Conservation (phyloP, 1,140 invertebrate genomes). For the Pygmarrhopalites habei region DNA sequence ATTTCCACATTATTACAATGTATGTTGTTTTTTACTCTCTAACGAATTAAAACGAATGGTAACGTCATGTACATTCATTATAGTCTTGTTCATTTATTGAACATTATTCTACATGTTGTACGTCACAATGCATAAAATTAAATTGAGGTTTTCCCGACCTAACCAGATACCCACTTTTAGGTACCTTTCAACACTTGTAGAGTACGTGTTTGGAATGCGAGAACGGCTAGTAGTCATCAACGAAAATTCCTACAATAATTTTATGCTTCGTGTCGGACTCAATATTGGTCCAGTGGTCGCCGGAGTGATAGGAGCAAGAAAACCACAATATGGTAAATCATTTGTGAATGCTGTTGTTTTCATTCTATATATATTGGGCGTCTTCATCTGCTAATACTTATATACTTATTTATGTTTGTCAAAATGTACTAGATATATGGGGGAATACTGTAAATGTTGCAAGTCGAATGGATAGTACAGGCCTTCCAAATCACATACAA, state of each 20-base stretch:
- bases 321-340: constrained; percentile 94
- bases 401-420: too few relatives aligned
- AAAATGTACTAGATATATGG: constrained; percentile 4
- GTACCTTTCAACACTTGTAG: constrained; percentile 69
- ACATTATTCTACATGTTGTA: too few relatives aligned
- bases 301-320: constrained; percentile 87
- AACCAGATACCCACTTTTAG: too few relatives aligned
- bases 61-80: constrained; percentile 72
- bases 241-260: constrained; percentile 93
- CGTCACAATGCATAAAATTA: too few relatives aligned
- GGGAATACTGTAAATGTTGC: constrained; percentile 93
- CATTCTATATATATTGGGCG: too few relatives aligned
- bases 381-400: too few relatives aligned
- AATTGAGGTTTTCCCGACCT: too few relatives aligned
- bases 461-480: constrained; percentile 79
- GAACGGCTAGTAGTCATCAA: constrained; percentile 81
- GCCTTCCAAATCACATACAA: constrained; percentile 74
- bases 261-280: constrained; percentile 80
- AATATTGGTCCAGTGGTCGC: constrained; percentile 73
- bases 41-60: too few relatives aligned
- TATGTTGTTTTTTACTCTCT: constrained; percentile 1
- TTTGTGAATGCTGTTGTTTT: too few relatives aligned
- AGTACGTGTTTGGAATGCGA: constrained; percentile 84
- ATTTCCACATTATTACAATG: too few relatives aligned
- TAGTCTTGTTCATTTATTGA: too few relatives aligned